Percentiles rank a stretch among this genome's conserved stretches.
These are phyloP conservation scores for Hemaris fuciformis DNA, from an alignment of 2,888 invertebrate genomes.

Conservation along the genomic window DNA sequence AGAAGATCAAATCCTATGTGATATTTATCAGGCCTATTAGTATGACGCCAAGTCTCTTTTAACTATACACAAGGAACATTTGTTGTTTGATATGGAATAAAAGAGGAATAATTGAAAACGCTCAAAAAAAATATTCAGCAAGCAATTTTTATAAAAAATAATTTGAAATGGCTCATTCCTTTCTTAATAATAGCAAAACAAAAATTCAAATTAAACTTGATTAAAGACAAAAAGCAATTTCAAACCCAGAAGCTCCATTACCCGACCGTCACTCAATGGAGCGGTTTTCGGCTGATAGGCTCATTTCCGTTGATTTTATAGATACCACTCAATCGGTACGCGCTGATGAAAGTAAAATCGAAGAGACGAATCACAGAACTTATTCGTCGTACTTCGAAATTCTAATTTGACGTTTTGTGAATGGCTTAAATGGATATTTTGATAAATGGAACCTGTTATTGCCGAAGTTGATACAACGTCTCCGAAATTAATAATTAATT, in stretches of 20 bases:
- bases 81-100: too few relatives aligned
- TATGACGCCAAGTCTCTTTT: too few relatives aligned
- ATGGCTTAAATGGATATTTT: not conserved
- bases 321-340: slow-evolving; percentile 29
- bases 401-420: slow-evolving; percentile 1
- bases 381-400: not conserved
- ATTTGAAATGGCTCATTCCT: too few relatives aligned
- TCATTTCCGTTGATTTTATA: slow-evolving; percentile 43
- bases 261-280: slow-evolving; percentile 33
- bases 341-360: not conserved
- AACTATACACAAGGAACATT: too few relatives aligned
- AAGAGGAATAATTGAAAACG: too few relatives aligned
- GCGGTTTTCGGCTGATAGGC: slow-evolving; percentile 38
- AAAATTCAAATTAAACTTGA: not conserved
- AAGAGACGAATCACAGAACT: not conserved
- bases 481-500: not conserved
- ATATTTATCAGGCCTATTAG: too few relatives aligned
- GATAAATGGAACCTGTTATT: slow-evolving; percentile 8
- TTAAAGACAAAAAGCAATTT: slow-evolving; percentile 34
- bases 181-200: not conserved
- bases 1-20: too few relatives aligned
- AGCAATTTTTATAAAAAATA: too few relatives aligned
- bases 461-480: not conserved
- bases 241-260: slow-evolving; percentile 34
- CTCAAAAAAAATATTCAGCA: too few relatives aligned